Base-by-base conservation (phyloP, 2,797 vertebrate species). In the Cirrhinus mrigala region DNA sequence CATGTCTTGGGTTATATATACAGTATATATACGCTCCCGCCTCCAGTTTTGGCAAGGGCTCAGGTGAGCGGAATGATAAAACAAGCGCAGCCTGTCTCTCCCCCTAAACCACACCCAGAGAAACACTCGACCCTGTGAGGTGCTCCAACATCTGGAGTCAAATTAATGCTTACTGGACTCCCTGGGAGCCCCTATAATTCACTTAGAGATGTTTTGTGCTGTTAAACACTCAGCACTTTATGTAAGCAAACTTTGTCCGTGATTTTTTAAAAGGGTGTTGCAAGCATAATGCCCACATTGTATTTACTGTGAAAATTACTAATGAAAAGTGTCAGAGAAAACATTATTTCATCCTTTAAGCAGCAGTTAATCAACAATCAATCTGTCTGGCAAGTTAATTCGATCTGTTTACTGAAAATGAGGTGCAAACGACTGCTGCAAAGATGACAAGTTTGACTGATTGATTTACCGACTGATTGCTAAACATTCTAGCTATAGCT, bases 21-120 rank as follows among this genome's bases (percentile, higher is more conserved):
- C 58, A 81, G 27, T 81, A 15, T 82, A 64, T 82, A 46, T 56
- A 75, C 54, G 24, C 73, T 71, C 66, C 83, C 82, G 77, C 86
- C 83, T 84, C 73, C 33, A 62, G 62, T 10, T 60, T 50, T 84
- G 73, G 62, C 76, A 46, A 50, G n/a, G 44, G 22, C 62, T 56
- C 86, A 85, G 86, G 86, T 87, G 76, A 84, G 68, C 76, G 37
- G 77, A 77, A 54, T 81, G 46, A 66, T 50, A 14, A 75, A 83
- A 79, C 70, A 27, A 56, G 60, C 16, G 24, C 54, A n/a, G 24
- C 37, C 66, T 12, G 82, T 62, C 70, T 71, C 52, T 27, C 52
- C 33, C 40, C 1, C 40, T 20, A 76, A 56, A 76, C 37, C 44
- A 62, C 18, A 44, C 37, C 77, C 78, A 52, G 64, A 8, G 6